Percentiles rank a stretch among this genome's conserved stretches.
These are phyloP conservation scores for Drosophila mojavensis DNA, from an alignment of 1,140 invertebrate species.

Conservation along the genomic window DNA sequence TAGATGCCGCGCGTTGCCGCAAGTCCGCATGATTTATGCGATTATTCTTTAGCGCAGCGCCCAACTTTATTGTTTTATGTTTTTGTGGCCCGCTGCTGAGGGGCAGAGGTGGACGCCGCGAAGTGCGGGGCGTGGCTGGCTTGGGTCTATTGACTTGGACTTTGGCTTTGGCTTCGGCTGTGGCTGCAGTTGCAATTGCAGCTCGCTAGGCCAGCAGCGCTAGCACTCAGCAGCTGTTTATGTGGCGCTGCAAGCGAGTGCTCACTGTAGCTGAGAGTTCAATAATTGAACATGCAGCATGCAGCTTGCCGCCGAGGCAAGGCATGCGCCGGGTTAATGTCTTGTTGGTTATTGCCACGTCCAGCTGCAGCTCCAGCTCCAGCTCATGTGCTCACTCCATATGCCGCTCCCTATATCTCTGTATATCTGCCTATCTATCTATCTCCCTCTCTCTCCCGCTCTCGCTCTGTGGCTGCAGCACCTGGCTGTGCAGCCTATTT, in stretches of 20 bases:
- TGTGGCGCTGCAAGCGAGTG: conserved; percentile 4
- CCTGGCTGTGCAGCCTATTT: conserved; percentile 69
- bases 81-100: conserved; percentile 59
- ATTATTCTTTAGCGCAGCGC: conserved; percentile 80
- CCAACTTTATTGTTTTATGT: conserved; percentile 81
- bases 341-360: conserved; percentile 79
- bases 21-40: conserved; percentile 81
- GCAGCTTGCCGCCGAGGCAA: conserved; percentile 57
- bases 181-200: conserved; percentile 1
- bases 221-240: conserved; percentile 51
- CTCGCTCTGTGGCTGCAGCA: conserved; percentile 40
- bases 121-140: neutral
- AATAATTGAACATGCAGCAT: conserved; percentile 71
- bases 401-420: neutral
- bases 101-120: neutral
- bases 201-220: conserved; percentile 25
- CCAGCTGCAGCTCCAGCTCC: too few relatives aligned
- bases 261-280: conserved; percentile 31
- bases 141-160: conserved; percentile 10
- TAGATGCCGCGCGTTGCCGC: conserved; percentile 64
- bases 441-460: too few relatives aligned
- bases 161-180: conserved; percentile 13
- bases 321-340: conserved; percentile 79
- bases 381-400: too few relatives aligned
- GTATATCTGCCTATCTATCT: neutral